Base-by-base conservation (phyloP, 2,888 invertebrate species). In the Volucella zonaria region DNA sequence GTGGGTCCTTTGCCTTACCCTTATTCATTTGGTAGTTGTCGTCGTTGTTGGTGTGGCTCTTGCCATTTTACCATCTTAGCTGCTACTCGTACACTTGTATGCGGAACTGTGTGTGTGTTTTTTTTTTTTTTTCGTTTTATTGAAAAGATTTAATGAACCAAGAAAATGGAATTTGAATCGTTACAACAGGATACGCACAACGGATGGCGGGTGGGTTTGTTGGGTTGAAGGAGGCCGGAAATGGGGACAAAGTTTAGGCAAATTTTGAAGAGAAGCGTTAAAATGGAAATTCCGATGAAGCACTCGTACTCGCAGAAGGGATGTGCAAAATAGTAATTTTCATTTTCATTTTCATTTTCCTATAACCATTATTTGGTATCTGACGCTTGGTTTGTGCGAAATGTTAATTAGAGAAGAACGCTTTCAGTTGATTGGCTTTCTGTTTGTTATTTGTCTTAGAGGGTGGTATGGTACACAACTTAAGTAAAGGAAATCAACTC, bases 101-200 rank as follows among this genome's bases (percentile, higher is more conserved):
- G 45, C 43, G n/a, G 31, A 59, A 45, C 18, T 18, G 42, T 66
- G n/a, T n/a, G n/a, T n/a, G n/a, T n/a, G n/a, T 6, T 47, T 11
- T 2, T 40, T 64, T 61, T 18, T 14, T 47, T 59, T 15, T 42
- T 31, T 40, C 18, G 51, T 52, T 40, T 49, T 51, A 76, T 76
- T 68, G 68, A 76, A 61, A 15, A 68, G 52, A 76, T 68, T 76
- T 76, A 76, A 76, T 76, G 76, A 76, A 76, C 52, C 76, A 61
- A 61, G 59, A 51, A 47, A 76, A 67, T 38, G 67, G 76, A 61
- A 68, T 68, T 61, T 38, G 49, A 56, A 75, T 49, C 42, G 58
- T 52, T 18, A 52, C 12, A 14, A 1, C 9, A 23, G 4, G 9
- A 15, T 51, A 14, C 12, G n/a, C 8, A 40, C 10, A 11, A 4